Conservation (phyloP, 2,797 vertebrate genomes). For the Carcharodon carcharias region DNA sequence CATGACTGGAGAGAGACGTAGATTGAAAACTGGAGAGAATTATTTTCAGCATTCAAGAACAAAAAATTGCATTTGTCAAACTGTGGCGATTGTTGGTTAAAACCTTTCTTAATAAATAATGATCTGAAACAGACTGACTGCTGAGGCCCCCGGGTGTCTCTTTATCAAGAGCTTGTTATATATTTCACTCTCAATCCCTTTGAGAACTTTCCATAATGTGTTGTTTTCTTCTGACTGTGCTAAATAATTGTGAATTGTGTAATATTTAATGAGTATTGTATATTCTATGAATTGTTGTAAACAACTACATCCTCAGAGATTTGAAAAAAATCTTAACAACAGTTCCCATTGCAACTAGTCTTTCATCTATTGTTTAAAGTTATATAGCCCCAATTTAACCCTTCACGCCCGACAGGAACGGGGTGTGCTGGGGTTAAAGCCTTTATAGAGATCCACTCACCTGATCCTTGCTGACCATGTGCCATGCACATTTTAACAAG, state of each 20-base stretch:
- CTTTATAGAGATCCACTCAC: not conserved
- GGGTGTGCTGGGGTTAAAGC: not conserved
- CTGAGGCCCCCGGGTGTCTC: not conserved
- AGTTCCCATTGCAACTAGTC: not conserved
- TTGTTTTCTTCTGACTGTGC: not conserved
- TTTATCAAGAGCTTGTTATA: not conserved
- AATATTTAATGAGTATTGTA: not conserved
- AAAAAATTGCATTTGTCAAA: not conserved
- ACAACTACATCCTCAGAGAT: not conserved
- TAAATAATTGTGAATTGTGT: slow-evolving; percentile 12
- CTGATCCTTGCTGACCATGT: not conserved
- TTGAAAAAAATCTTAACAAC: not conserved
- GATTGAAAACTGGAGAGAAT: not conserved
- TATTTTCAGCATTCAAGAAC: not conserved
- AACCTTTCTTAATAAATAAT: not conserved
- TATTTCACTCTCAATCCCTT: not conserved
- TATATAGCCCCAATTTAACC: not conserved
- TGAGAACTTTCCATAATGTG: not conserved
- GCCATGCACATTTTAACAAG: not conserved
- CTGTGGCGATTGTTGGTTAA: not conserved
- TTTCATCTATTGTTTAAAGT: not conserved
- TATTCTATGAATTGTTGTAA: not conserved
- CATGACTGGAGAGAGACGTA: not conserved
- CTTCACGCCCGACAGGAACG: not conserved
- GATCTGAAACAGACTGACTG: not conserved